Conservation (phyloP, 30 jellyfish, hydroid and myxozoan species). For the Turritopsis dohrnii region DNA sequence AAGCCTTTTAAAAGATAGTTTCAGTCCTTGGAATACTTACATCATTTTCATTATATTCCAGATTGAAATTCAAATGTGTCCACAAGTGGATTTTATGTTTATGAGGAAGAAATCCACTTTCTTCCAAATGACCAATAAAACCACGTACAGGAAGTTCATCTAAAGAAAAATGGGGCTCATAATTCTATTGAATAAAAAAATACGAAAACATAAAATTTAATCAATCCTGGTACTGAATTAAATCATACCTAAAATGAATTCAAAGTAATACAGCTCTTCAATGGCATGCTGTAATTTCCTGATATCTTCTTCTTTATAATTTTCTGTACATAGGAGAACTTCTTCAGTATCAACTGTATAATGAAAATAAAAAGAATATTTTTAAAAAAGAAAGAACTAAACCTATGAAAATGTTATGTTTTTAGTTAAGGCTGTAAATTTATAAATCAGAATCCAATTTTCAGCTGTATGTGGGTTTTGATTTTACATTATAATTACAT, state of each 20-base stretch:
- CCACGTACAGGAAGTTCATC: conserved; percentile 97
- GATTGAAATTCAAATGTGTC: conserved; percentile 70
- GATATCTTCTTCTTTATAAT: conserved; percentile 47
- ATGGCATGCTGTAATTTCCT: conserved; percentile 66
- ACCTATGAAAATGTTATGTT: not conserved
- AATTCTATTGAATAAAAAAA: no score
- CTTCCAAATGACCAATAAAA: conserved; percentile 94
- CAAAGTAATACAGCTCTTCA: conserved; percentile 88
- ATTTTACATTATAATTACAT: no score
- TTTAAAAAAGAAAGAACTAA: not conserved
- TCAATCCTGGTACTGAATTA: not conserved
- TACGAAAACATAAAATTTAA: not conserved
- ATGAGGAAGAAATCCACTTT: conserved; percentile 88
- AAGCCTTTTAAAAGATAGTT: no score
- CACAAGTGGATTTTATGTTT: conserved; percentile 77
- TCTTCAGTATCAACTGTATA: conserved; percentile 40
- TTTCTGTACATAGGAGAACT: conserved; percentile 50
- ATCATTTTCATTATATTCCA: conserved; percentile 76
- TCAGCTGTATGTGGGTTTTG: no score
- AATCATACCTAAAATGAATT: conserved; percentile 71
- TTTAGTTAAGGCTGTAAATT: no score
- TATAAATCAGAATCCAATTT: no score
- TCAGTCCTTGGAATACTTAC: no score
- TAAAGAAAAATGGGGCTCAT: not conserved
- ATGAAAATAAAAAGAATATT: not conserved